These are phyloP conservation scores for Apogon hyalosoma DNA, from an alignment of 2,797 vertebrate species.

Conservation along the genomic window DNA sequence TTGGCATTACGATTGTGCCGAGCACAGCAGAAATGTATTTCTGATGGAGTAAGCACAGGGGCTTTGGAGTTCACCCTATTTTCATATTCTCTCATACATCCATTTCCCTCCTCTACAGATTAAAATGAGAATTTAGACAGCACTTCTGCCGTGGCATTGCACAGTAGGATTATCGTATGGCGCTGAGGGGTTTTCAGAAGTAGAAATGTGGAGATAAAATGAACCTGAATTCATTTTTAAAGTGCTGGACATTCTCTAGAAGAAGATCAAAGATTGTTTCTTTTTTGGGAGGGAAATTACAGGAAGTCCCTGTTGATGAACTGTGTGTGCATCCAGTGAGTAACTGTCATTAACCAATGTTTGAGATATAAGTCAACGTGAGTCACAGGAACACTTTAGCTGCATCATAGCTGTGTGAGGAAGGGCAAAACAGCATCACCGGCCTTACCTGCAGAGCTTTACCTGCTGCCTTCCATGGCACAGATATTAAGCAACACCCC, in stretches of 20 bases:
- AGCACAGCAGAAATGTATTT: conserved; percentile 77
- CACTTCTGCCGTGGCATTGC: conserved; percentile 62
- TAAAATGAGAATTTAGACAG: conserved; percentile 69
- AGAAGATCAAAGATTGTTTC: conserved; percentile 55
- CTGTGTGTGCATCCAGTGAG: conserved; percentile 12
- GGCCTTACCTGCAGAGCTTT: conserved; percentile 63
- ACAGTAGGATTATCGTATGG: conserved; percentile 73
- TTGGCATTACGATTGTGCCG: conserved; percentile 73
- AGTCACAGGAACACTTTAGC: conserved; percentile 37
- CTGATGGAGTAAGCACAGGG: conserved; percentile 76
- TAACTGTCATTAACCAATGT: neutral
- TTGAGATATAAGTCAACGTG: conserved; percentile 26
- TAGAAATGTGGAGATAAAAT: conserved; percentile 41
- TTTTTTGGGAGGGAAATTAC: conserved; percentile 17
- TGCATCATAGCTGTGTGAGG: neutral
- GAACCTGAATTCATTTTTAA: conserved; percentile 37
- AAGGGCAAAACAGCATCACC: conserved; percentile 41
- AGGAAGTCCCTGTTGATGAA: conserved; percentile 40
- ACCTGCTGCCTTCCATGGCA: conserved; percentile 48
- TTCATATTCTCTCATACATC: conserved; percentile 72
- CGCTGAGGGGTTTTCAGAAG: conserved; percentile 45
- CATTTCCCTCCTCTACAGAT: conserved; percentile 71
- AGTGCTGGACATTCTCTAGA: conserved; percentile 46
- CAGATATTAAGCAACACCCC: conserved; percentile 43
- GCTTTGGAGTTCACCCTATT: conserved; percentile 77